These are phyloP conservation scores for Euthynnus affinis DNA, from an alignment of 2,797 vertebrate species.

Conservation along the genomic window DNA sequence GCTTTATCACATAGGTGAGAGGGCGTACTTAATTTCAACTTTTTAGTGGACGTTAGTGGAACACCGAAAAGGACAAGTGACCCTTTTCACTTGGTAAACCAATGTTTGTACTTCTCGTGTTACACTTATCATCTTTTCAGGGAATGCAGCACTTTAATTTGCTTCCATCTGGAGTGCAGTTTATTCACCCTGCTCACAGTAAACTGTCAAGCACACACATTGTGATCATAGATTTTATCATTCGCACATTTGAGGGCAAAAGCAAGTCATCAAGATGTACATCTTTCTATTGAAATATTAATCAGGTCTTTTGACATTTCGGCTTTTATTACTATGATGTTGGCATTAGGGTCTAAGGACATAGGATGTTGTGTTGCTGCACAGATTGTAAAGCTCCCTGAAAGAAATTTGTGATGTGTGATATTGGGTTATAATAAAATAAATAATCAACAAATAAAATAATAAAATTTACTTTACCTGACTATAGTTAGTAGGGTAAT, in stretches of 20 bases:
- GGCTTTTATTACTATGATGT: background rate
- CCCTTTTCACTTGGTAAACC: slow-evolving; percentile 33
- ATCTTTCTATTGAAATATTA: background rate
- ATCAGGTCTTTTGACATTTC: slow-evolving; percentile 1
- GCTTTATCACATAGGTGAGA: slow-evolving; percentile 53
- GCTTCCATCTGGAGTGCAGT: background rate
- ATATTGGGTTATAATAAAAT: too few species aligned
- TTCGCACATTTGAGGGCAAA: background rate
- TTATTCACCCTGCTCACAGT: background rate
- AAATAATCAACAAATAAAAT: too few species aligned
- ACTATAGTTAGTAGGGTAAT: too few species aligned
- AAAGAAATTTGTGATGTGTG: too few species aligned
- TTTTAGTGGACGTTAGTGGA: slow-evolving; percentile 47
- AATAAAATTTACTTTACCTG: too few species aligned
- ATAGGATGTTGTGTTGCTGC: too few species aligned
- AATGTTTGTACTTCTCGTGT: slow-evolving; percentile 17
- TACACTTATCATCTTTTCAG: slow-evolving; percentile 31
- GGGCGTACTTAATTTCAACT: slow-evolving; percentile 48
- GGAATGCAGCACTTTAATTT: slow-evolving; percentile 35
- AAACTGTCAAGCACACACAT: background rate
- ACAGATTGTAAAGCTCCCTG: too few species aligned
- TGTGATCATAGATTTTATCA: background rate
- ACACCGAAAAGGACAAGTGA: slow-evolving; percentile 43
- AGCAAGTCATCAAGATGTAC: background rate
- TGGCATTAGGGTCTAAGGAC: background rate